A percentile compares a stretch with the other conserved stretches of the same genome.
phyloP scores from a whole-genome alignment of 2,797 vertebrate species.

The Muscicapa striata region DNA sequence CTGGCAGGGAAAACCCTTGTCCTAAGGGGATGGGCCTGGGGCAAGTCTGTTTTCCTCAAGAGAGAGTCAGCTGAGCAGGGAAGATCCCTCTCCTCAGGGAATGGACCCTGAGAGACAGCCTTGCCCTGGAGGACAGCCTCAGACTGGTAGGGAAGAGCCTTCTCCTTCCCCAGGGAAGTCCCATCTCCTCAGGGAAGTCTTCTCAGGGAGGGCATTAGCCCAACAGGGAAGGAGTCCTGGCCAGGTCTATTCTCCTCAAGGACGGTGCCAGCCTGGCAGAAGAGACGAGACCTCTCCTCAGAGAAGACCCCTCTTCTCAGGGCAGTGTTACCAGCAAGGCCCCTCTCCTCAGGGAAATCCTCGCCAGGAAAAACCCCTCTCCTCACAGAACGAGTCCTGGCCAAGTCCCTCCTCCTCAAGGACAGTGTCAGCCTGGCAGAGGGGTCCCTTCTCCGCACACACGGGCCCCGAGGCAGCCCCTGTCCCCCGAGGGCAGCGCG shows the following conservation, averaged over 20 bases:
- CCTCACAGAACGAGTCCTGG: background rate
- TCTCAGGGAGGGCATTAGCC: background rate
- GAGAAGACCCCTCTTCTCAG: background rate
- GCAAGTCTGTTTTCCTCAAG: background rate
- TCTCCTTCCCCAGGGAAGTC: background rate
- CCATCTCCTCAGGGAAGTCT: too few species aligned
- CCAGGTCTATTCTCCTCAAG: background rate
- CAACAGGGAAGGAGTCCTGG: background rate
- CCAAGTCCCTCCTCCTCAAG: background rate
- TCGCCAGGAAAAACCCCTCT: too few species aligned
- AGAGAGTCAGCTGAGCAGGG: background rate
- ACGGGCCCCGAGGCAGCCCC: background rate
- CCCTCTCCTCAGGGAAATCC: background rate
- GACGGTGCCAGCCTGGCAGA: background rate
- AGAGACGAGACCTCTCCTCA: background rate
- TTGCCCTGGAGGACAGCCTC: background rate
- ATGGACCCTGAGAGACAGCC: fast-evolving
- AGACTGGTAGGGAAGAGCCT: background rate
- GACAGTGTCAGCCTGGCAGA: background rate
- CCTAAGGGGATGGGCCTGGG: background rate
- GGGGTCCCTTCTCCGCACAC: background rate
- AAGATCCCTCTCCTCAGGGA: background rate
- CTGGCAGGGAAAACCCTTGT: background rate
- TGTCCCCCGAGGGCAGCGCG: background rate
- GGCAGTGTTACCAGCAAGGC: background rate